phyloP scores from a whole-genome alignment of 2,113 vertebrate species.

The Calonectris borealis region DNA sequence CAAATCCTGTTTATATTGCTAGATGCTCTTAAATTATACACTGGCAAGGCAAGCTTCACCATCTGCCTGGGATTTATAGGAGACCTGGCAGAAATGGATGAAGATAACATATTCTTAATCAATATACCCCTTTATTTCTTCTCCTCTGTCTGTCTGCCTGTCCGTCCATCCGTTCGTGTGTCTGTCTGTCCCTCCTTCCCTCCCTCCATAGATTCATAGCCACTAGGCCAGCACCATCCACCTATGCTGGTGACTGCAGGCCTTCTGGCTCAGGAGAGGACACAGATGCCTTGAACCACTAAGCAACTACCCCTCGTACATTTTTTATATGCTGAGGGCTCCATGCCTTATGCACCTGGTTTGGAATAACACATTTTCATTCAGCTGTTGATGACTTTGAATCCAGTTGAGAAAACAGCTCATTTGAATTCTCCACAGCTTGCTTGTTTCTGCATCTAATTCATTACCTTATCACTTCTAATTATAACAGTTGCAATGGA shows the following conservation, averaged over 20 bases:
- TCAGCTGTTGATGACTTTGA: not conserved
- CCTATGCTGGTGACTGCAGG: not conserved
- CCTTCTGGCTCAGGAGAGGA: not conserved
- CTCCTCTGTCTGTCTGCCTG: not conserved
- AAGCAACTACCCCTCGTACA: not conserved
- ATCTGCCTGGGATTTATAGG: not conserved
- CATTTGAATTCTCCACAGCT: conserved; percentile 57
- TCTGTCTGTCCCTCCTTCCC: not conserved
- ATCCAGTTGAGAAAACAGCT: conserved; percentile 15
- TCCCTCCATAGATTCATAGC: not conserved
- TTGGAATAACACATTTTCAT: conserved; percentile 1
- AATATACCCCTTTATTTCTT: not conserved
- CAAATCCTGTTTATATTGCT: not conserved
- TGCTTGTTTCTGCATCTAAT: conserved; percentile 29
- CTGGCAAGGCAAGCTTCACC: not conserved
- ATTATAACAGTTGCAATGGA: conserved; percentile 55
- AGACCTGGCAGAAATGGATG: not conserved
- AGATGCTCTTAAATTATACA: not conserved
- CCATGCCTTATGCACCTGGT: not conserved
- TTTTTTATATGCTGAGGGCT: not conserved
- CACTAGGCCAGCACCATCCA: not conserved
- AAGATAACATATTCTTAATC: not conserved
- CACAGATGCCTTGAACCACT: not conserved
- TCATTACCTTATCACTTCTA: conserved; percentile 53
- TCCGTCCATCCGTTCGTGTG: not conserved